These are phyloP conservation scores for Boulengeromyrus knoepffleri DNA, from an alignment of 2,113 vertebrate genomes.

Conservation along the genomic window DNA sequence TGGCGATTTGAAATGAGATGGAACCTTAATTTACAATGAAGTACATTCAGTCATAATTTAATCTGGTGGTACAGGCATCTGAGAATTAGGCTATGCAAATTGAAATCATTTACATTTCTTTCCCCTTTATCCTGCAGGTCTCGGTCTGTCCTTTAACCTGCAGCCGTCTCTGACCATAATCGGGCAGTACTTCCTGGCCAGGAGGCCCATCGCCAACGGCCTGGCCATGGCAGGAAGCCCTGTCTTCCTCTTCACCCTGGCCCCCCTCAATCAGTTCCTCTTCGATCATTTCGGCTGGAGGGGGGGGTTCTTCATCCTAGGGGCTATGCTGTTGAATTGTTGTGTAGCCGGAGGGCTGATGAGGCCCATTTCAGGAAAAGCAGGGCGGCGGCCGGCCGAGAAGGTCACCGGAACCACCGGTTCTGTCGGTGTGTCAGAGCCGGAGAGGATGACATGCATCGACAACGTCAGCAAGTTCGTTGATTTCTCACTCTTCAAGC, in stretches of 20 bases:
- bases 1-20: conserved; percentile 54
- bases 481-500: conserved; percentile 69
- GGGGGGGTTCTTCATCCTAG: conserved; percentile 70
- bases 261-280: conserved; percentile 67
- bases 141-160: conserved; percentile 73
- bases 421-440: accelerated
- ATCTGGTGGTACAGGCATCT: conserved; percentile 38
- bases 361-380: conserved; percentile 51
- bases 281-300: conserved; percentile 70
- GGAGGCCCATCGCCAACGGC: conserved; percentile 67
- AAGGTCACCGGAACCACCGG: conserved; percentile 1
- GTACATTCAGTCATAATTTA: conserved; percentile 48
- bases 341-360: conserved; percentile 76
- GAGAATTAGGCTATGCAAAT: conserved; percentile 24
- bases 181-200: conserved; percentile 71
- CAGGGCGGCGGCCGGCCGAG: not conserved
- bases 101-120: conserved; percentile 18
- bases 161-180: conserved; percentile 76
- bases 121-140: conserved; percentile 51
- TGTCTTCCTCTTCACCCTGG: conserved; percentile 64
- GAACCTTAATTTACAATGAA: conserved; percentile 47
- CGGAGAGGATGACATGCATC: conserved; percentile 31
- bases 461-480: conserved; percentile 53
- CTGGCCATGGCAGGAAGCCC: conserved; percentile 73
- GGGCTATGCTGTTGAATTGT: conserved; percentile 66